phyloP scores from a whole-genome alignment of 2,888 invertebrate genomes.

The Oxystoma pomonae region DNA sequence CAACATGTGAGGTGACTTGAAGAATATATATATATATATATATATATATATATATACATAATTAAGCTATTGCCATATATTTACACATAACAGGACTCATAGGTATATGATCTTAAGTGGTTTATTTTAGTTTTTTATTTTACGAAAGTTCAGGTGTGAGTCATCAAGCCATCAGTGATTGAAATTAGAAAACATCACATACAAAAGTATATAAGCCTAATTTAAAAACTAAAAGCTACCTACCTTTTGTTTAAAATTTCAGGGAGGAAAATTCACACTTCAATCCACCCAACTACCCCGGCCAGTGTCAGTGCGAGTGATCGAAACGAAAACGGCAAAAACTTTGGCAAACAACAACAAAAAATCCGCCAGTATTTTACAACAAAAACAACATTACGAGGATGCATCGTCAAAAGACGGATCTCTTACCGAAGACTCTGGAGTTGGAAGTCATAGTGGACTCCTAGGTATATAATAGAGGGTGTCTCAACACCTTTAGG shows the following conservation, averaged over 20 bases:
- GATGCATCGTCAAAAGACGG: constrained; percentile 52
- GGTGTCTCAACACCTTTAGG: background rate
- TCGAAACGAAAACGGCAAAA: constrained; percentile 68
- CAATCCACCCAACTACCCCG: constrained; percentile 70
- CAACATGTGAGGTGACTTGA: no score
- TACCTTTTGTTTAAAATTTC: no score
- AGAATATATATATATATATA: no score
- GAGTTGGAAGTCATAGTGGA: constrained; percentile 48
- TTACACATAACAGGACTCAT: no score
- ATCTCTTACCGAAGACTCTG: constrained; percentile 63
- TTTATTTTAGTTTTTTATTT: no score
- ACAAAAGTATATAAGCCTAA: background rate
- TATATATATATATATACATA: no score
- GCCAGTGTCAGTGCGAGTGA: constrained; percentile 63
- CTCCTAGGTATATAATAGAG: constrained; percentile 17
- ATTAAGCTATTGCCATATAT: no score
- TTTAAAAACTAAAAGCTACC: no score
- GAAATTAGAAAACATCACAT: no score
- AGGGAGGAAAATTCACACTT: constrained; percentile 57
- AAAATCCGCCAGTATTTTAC: constrained; percentile 52
- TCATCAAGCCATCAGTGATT: no score
- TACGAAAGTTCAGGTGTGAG: no score
- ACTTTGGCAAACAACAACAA: constrained; percentile 68
- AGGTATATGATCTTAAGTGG: no score
- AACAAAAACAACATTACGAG: constrained; percentile 32